These are phyloP conservation scores for Pseudoatta argentina DNA, from an alignment of 1,140 invertebrate genomes.

Conservation along the genomic window DNA sequence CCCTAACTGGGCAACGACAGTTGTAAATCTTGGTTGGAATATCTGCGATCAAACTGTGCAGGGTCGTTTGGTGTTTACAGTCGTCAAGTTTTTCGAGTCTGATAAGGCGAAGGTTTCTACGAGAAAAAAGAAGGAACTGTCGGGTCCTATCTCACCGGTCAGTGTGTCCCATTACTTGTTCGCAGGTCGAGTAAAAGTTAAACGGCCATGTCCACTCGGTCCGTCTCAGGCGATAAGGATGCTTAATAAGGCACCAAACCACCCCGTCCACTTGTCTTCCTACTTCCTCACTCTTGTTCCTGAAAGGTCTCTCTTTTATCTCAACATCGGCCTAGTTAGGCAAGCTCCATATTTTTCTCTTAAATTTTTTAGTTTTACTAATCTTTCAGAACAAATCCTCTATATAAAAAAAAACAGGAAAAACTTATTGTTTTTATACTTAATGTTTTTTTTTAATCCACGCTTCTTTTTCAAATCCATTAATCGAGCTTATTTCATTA, in stretches of 20 bases:
- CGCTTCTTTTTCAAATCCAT: not conserved
- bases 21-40: slow-evolving; percentile 66
- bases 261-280: slow-evolving; percentile 54
- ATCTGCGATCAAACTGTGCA: slow-evolving; percentile 45
- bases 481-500: slow-evolving; percentile 40
- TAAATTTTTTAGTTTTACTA: not conserved
- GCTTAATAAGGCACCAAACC: slow-evolving; percentile 76
- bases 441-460: not conserved
- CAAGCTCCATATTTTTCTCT: slow-evolving; percentile 62
- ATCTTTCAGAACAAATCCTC: slow-evolving; percentile 3
- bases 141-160: slow-evolving; percentile 62
- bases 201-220: slow-evolving; percentile 71
- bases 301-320: slow-evolving; percentile 60
- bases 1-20: not conserved
- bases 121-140: slow-evolving; percentile 38
- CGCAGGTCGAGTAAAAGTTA: slow-evolving; percentile 78
- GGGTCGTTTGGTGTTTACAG: slow-evolving; percentile 71
- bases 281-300: slow-evolving; percentile 50
- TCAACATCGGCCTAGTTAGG: slow-evolving; percentile 67
- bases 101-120: slow-evolving; percentile 65
- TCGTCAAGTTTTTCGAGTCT: slow-evolving; percentile 72
- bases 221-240: slow-evolving; percentile 74
- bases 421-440: not conserved
- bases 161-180: slow-evolving; percentile 73
- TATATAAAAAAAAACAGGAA: not conserved